These are phyloP conservation scores for Ochropleura leucogaster DNA, from an alignment of 2,888 invertebrate species.

Conservation along the genomic window DNA sequence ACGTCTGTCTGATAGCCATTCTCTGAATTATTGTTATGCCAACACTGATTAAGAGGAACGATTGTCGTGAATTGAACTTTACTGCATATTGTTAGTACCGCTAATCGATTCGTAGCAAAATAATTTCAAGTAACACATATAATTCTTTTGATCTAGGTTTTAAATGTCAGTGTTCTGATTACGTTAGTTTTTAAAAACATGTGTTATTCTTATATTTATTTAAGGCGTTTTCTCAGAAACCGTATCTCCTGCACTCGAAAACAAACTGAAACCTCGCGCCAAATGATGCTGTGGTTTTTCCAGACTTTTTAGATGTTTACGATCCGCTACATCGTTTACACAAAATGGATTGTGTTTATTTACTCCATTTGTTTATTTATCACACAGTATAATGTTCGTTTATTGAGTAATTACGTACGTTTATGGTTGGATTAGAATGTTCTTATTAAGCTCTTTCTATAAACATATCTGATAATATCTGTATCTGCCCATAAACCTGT, in stretches of 20 bases:
- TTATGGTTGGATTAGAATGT: conserved; percentile 10
- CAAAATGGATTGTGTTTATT: conserved; percentile 28
- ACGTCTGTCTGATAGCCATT: conserved; percentile 62
- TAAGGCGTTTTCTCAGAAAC: conserved; percentile 39
- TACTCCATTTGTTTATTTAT: conserved; percentile 32
- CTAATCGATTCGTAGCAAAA: conserved; percentile 35
- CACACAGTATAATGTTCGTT: conserved; percentile 14
- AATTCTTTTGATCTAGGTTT: background rate
- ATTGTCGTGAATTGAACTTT: conserved; percentile 65
- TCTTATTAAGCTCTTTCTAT: background rate
- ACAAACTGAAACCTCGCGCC: conserved; percentile 38
- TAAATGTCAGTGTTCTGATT: background rate
- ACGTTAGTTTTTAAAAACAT: conserved; percentile 18
- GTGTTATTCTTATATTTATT: conserved; percentile 45
- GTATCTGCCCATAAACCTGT: background rate
- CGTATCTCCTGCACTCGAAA: conserved; percentile 44
- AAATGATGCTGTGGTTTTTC: conserved; percentile 47
- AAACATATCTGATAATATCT: background rate
- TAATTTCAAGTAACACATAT: background rate
- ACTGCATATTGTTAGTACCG: conserved; percentile 53
- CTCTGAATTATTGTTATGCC: conserved; percentile 68
- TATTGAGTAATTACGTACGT: conserved; percentile 18
- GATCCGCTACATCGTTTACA: conserved; percentile 28
- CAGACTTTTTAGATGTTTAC: conserved; percentile 41
- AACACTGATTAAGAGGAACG: conserved; percentile 67